These are phyloP conservation scores for Malacoraja senta DNA, from an alignment of 2,797 vertebrate genomes.

Conservation along the genomic window DNA sequence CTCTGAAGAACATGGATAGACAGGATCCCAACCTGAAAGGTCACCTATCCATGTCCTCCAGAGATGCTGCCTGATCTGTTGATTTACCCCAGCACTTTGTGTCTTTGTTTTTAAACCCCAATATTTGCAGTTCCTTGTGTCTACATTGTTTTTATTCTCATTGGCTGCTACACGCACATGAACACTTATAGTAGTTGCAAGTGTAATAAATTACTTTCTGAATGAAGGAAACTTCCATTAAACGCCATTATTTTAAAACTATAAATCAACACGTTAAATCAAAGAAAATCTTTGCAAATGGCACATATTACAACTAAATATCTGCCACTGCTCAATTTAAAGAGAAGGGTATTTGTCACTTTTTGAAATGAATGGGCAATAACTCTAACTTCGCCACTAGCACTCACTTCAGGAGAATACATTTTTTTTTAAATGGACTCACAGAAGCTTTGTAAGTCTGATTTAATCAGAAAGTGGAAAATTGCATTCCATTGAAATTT, in stretches of 20 bases:
- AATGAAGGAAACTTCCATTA: neutral
- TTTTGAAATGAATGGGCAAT: neutral
- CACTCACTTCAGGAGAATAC: neutral
- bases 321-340: neutral
- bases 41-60: too few relatives aligned
- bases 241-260: neutral
- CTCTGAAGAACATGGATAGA: too few relatives aligned
- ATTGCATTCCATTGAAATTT: neutral
- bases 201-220: neutral
- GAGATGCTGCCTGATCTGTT: too few relatives aligned
- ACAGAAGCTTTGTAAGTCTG: neutral
- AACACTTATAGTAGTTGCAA: neutral
- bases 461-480: neutral
- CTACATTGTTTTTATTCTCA: too few relatives aligned
- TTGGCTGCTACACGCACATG: neutral
- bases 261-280: neutral
- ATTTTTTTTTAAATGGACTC: too few relatives aligned
- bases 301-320: neutral
- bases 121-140: too few relatives aligned
- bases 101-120: too few relatives aligned
- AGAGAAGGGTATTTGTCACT: neutral
- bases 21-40: too few relatives aligned
- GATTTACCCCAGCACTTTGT: too few relatives aligned
- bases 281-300: neutral
- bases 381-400: neutral